phyloP scores from a whole-genome alignment of 1,140 invertebrate species.

The Sesamia nonagrioides region DNA sequence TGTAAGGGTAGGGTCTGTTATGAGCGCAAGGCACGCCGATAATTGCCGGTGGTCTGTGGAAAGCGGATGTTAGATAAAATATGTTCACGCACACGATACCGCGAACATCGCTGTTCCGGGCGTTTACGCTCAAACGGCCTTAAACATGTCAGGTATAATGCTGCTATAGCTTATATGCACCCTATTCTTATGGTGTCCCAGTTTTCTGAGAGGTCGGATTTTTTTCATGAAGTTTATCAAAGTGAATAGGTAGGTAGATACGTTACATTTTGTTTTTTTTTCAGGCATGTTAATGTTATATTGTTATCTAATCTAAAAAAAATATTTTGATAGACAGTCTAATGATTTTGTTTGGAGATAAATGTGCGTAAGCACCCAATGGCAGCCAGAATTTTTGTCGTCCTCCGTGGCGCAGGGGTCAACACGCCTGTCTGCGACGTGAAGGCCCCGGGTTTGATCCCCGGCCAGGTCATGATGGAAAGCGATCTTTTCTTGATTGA shows the following conservation, averaged over 20 bases:
- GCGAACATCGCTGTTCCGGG: constrained; percentile 67
- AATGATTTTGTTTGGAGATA: no score
- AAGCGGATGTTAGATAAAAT: constrained; percentile 78
- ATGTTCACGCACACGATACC: constrained; percentile 80
- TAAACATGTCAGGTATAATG: constrained; percentile 49
- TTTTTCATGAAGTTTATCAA: neutral
- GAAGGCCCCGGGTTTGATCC: no score
- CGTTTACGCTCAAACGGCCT: constrained; percentile 61
- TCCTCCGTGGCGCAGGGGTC: no score
- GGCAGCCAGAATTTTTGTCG: neutral
- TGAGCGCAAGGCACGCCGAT: constrained; percentile 76
- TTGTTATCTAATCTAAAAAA: no score
- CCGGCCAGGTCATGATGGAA: no score
- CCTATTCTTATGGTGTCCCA: constrained; percentile 46
- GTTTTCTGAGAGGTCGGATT: constrained; percentile 1
- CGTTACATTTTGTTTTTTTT: no score
- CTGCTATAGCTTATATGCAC: constrained; percentile 32
- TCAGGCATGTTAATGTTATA: no score
- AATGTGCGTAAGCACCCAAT: neutral
- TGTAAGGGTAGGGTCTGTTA: constrained; percentile 63
- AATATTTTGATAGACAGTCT: no score
- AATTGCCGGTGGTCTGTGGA: constrained; percentile 68
- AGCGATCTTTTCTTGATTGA: no score
- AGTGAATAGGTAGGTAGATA: neutral
- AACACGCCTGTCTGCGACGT: no score